A percentile compares a stretch with the other conserved stretches of the same genome.
These are phyloP conservation scores for Rhinichthys klamathensis DNA, from an alignment of 2,113 vertebrate genomes.

Conservation along the genomic window DNA sequence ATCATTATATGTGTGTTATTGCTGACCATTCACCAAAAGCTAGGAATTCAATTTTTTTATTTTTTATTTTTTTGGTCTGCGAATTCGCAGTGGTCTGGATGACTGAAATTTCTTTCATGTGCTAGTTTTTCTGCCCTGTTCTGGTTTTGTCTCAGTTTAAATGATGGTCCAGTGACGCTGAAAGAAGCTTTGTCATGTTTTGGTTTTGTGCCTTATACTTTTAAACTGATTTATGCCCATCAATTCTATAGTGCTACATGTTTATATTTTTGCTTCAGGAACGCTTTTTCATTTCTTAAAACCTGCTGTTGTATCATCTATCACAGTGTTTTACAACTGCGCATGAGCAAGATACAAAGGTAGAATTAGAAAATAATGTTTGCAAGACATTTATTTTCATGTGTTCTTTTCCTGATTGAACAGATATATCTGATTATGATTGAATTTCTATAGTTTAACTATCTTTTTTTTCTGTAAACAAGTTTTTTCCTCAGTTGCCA, in stretches of 20 bases:
- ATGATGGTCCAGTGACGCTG: neutral
- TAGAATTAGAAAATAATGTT: neutral
- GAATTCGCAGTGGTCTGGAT: neutral
- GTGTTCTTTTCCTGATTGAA: neutral
- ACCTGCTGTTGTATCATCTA: neutral
- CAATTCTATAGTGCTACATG: neutral
- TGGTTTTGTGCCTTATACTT: neutral
- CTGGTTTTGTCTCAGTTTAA: neutral
- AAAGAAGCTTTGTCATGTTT: neutral
- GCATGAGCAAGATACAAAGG: neutral
- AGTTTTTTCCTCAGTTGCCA: neutral
- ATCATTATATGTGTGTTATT: neutral
- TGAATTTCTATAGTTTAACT: neutral
- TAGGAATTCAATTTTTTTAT: neutral
- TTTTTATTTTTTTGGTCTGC: neutral
- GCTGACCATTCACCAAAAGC: neutral
- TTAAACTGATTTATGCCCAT: neutral
- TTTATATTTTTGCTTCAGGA: neutral
- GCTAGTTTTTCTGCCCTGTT: neutral
- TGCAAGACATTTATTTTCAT: neutral
- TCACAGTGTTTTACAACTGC: neutral
- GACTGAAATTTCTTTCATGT: neutral
- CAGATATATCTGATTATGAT: neutral
- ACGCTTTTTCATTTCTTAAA: neutral
- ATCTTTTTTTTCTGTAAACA: neutral